Base-by-base conservation (phyloP, 2,888 invertebrate species). In the Drosophila ustulata region DNA sequence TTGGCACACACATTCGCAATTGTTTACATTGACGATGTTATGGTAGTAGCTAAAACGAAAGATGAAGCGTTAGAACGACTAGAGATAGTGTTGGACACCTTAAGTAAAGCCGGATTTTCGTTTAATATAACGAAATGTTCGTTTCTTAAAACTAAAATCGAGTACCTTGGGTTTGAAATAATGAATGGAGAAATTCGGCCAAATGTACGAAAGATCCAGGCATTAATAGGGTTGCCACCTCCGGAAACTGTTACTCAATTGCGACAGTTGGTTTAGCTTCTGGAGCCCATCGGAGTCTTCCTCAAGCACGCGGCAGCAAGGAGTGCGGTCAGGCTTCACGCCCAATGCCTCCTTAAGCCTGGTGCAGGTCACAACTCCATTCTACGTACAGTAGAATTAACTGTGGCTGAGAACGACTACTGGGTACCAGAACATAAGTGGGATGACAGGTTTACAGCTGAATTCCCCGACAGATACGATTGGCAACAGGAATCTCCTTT, bases 161-260 rank as follows among this genome's bases (percentile, higher is more conserved):
- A 30, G 30, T 49, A 49, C 30, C 45, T 56, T 32, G 56, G 56
- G 28, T 62, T 46, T 46, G 26, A 46, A 46, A 26, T 46, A 26
- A 50, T 3, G 23, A 43, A 43, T 9, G 43, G 43, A 23, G 23
- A 43, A 23, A 43, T 43, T 23, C 18, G 43, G 43, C 43, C 23
- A 43, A 25, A 43, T 23, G 23, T 25, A 23, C 9, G 23, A 23
- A 43, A 43, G 23, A 43, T 25, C 23, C 23, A 43, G 43, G 23
- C 43, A 23, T 43, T 43, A 25, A 43, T 43, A 43, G 43, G 43
- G 23, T 43, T 43, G 8, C 43, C 43, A 43, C 43, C 43, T 43
- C 43, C 23, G 23, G 23, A 43, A 43, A 23, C 23, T 25, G 23
- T 23, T 18, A 43, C 43, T 23, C 9, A 34, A 34, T 34, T 34